Percentiles rank a stretch among this genome's conserved stretches.
Conservation (phyloP, 2,113 vertebrate species). For the Microcebus lehilahytsara region DNA sequence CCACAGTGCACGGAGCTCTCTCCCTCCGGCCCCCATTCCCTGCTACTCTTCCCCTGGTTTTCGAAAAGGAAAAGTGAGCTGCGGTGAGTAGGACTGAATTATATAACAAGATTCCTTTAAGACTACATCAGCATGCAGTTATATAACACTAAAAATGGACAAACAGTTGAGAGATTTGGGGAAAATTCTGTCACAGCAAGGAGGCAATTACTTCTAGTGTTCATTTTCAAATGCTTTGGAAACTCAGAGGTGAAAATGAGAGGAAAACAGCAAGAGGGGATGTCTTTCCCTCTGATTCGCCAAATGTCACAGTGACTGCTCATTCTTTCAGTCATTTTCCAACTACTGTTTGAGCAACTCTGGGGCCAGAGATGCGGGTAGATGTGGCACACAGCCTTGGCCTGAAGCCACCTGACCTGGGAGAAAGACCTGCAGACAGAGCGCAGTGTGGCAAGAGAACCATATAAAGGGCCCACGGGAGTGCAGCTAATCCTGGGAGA, state of each 20-base stretch:
- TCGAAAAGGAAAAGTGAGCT: neutral
- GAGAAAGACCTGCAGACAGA: neutral
- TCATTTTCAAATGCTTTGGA: neutral
- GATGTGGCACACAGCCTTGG: neutral
- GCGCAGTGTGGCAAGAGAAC: too few species aligned
- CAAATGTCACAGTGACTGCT: neutral
- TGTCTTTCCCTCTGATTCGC: neutral
- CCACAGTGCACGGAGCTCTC: neutral
- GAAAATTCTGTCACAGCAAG: neutral
- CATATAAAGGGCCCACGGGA: neutral
- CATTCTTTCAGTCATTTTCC: neutral
- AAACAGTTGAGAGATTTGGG: neutral
- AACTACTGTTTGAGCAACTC: neutral
- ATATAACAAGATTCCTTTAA: constrained; percentile 36
- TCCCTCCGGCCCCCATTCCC: neutral
- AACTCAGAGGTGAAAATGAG: neutral
- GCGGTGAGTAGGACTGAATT: neutral
- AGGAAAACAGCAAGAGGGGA: neutral
- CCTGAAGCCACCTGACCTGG: neutral
- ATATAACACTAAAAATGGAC: neutral
- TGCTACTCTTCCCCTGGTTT: neutral
- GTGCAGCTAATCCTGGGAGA: neutral
- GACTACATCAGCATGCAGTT: neutral
- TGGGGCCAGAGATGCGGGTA: neutral
- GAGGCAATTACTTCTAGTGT: neutral